Percentiles rank a stretch among this genome's conserved stretches.
Evolutionary conservation across 2,797 vertebrate genomes (phyloP).

Genomic region (Clarias laeviceps): DNA sequence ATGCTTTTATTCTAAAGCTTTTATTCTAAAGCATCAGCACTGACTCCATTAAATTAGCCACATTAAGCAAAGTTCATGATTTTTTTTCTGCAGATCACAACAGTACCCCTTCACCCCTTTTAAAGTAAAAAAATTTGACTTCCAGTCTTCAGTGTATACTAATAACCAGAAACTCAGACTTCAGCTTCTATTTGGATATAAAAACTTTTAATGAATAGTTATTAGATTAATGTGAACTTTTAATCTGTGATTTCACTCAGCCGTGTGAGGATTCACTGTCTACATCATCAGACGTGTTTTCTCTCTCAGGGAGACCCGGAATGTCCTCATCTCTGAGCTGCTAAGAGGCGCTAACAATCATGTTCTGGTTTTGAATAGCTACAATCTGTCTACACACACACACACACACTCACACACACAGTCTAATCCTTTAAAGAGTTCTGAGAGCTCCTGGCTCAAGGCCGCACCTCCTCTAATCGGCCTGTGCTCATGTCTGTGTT

Average conservation of each 20-base stretch:
- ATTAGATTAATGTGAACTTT: not conserved
- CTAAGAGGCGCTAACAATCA: not conserved
- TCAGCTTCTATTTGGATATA: too few species aligned
- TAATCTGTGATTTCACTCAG: not conserved
- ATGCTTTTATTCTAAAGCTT: too few species aligned
- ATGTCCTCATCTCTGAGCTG: constrained; percentile 1
- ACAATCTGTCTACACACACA: not conserved
- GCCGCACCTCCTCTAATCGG: not conserved
- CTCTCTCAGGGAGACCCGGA: not conserved
- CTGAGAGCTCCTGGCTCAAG: not conserved
- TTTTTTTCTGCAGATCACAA: too few species aligned
- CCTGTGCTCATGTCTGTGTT: not conserved
- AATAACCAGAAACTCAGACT: too few species aligned
- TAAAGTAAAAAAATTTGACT: too few species aligned
- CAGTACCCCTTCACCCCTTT: too few species aligned
- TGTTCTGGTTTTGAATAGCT: not conserved
- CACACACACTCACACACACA: constrained; percentile 48
- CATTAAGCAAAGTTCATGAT: too few species aligned
- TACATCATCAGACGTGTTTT: not conserved
- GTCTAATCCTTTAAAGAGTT: constrained; percentile 63
- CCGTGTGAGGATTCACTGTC: not conserved
- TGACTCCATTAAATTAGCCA: too few species aligned
- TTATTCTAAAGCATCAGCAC: too few species aligned
- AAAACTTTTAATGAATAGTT: too few species aligned
- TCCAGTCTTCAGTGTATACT: too few species aligned